Percentiles rank a stretch among this genome's conserved stretches.
phyloP scores from a whole-genome alignment of 2,797 vertebrate species.

The Hoplostethus mediterraneus region DNA sequence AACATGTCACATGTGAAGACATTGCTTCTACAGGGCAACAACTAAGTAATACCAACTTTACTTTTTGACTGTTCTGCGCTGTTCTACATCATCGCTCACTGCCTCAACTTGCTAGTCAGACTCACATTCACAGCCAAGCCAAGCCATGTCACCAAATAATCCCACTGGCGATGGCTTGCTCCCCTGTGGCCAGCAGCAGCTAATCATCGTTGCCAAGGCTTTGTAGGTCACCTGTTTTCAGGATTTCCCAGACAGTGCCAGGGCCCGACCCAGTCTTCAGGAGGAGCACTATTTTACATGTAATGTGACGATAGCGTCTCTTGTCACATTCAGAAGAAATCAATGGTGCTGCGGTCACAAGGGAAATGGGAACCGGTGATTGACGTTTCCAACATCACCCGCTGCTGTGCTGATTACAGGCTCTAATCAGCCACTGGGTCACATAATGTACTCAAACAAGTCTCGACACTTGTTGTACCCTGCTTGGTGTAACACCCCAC shows the following conservation, averaged over 20 bases:
- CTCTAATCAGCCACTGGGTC: conserved; percentile 22
- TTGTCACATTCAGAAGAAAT: conserved; percentile 29
- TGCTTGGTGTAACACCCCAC: neutral
- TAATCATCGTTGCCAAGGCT: neutral
- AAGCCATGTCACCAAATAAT: neutral
- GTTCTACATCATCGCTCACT: neutral
- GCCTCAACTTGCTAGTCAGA: neutral
- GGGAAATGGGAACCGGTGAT: conserved; percentile 28
- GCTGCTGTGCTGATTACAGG: conserved; percentile 22
- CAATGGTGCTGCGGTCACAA: conserved; percentile 21
- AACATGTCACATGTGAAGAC: too few species aligned
- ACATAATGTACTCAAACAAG: conserved; percentile 7
- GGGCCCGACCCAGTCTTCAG: neutral
- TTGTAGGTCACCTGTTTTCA: neutral
- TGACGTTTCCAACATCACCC: conserved; percentile 15
- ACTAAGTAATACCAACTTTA: too few species aligned
- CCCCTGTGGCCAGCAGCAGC: neutral
- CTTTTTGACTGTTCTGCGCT: neutral
- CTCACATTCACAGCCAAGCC: neutral
- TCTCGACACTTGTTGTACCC: conserved; percentile 7
- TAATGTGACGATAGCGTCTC: neutral
- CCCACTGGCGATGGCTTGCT: neutral
- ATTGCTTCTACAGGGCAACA: too few species aligned
- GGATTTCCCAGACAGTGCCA: neutral
- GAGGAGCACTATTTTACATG: neutral